Conservation (phyloP, 2,797 vertebrate genomes). For the Nyctibius grandis region DNA sequence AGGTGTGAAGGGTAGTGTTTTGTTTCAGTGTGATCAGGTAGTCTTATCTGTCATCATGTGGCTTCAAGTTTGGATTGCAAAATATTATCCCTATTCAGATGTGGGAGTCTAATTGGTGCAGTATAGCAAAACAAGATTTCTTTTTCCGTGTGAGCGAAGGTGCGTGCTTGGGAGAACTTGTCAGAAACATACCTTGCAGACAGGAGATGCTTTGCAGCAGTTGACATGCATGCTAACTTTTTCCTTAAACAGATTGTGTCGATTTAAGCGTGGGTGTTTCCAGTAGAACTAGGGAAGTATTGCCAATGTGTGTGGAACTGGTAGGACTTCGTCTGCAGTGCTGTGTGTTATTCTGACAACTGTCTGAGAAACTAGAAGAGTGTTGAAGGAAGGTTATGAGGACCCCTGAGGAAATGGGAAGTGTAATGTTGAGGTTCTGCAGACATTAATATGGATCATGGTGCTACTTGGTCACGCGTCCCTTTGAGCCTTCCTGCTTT, state of each 20-base stretch:
- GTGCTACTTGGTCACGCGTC: not conserved
- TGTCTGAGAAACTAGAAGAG: not conserved
- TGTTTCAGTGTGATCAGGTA: not conserved
- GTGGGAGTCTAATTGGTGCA: not conserved
- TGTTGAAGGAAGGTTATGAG: not conserved
- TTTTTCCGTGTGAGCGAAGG: not conserved
- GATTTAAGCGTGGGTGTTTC: not conserved
- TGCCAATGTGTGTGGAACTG: not conserved
- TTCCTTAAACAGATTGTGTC: not conserved
- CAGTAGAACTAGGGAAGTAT: not conserved
- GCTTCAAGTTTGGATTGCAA: not conserved
- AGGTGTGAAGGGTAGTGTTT: not conserved
- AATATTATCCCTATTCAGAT: not conserved
- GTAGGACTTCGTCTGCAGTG: not conserved
- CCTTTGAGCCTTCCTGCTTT: not conserved
- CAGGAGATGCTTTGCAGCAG: not conserved
- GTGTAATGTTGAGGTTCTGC: not conserved
- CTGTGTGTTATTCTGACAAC: not conserved
- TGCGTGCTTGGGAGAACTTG: not conserved
- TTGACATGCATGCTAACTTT: not conserved
- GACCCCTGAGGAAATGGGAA: not conserved
- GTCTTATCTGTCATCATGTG: not conserved
- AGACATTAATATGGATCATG: rapidly evolving
- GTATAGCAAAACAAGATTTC: not conserved
- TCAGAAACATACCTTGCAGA: not conserved